Percentiles rank a stretch among this genome's conserved stretches.
Conservation (phyloP, 2,797 vertebrate species). For the Apodemus agrarius region DNA sequence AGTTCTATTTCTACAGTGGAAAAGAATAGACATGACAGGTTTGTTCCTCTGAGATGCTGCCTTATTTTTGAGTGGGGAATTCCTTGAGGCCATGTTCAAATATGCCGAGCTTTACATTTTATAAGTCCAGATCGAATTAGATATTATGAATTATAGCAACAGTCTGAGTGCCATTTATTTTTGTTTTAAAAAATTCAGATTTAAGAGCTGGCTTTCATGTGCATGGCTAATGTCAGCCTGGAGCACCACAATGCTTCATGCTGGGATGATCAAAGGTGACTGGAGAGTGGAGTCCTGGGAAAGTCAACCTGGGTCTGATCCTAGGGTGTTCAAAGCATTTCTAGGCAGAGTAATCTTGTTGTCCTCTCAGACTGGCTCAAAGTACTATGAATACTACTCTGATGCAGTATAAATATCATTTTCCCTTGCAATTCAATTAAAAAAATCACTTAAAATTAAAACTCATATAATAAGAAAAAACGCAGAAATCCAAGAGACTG, state of each 20-base stretch:
- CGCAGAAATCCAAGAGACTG: neutral
- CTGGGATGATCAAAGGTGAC: neutral
- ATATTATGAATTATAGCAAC: neutral
- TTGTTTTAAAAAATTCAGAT: neutral
- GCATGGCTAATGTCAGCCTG: neutral
- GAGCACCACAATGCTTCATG: neutral
- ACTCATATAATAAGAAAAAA: neutral
- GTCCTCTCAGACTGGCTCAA: neutral
- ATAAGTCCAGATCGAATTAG: neutral
- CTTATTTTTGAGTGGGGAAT: neutral
- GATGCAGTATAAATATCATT: neutral
- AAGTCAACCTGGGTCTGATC: neutral
- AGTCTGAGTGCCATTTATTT: neutral
- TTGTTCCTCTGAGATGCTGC: neutral
- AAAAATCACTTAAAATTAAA: constrained; percentile 15
- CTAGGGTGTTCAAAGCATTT: neutral
- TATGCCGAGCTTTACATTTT: neutral
- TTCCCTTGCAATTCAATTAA: neutral
- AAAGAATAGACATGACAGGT: neutral
- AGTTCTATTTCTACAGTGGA: neutral
- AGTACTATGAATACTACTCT: neutral
- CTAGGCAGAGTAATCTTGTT: neutral
- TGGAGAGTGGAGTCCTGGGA: neutral
- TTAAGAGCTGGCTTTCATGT: neutral
- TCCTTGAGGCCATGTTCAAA: neutral